Base-by-base conservation (phyloP, 2,797 vertebrate species). In the Xiphophorus birchmanni region DNA sequence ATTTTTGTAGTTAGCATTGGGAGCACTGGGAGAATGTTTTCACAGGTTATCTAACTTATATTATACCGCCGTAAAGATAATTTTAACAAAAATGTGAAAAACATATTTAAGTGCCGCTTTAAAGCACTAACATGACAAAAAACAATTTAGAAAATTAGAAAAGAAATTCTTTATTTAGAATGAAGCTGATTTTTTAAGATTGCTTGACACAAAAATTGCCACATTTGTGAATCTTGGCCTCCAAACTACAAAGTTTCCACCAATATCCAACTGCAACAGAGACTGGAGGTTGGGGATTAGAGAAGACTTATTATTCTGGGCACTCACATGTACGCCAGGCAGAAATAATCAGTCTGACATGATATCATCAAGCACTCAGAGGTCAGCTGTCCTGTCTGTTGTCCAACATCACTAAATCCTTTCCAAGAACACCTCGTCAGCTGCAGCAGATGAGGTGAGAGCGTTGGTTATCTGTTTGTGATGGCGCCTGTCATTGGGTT, bases 301-400 rank as follows among this genome's bases (percentile, higher is more conserved):
- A 47, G 80, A 77, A 58, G 73, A 90, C 80, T 84, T 84, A 91
- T 86, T 79, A 77, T 67, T 84, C 76, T 42, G 71, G 80, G 80
- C 78, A 60, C 76, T 78, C 73, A 37, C 80, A 79, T 77, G 48
- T 26, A 86, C 86, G 81, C 42, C 74, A 32, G 73, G 78, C 85
- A 78, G 44, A 84, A 83, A 67, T 44, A 86, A 83, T 90, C 85
- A 42, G 54, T 75, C 76, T 85, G 82, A 85, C 81, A 26, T n/a
- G 74, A 56, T 21, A 42, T 63, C 77, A 83, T 84, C 71, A 83
- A 65, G 82, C 74, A 40, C 63, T 76, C 18, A 78, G 52, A 71
- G 79, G 76, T 83, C 78, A 78, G 78, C n/a, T 40, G 26, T 13
- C 13, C 54, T 18, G 67, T 47, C 29, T 75, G 58, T 60, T 8